phyloP scores from a whole-genome alignment of 2,888 invertebrate genomes.

The Drosophila monieri region DNA sequence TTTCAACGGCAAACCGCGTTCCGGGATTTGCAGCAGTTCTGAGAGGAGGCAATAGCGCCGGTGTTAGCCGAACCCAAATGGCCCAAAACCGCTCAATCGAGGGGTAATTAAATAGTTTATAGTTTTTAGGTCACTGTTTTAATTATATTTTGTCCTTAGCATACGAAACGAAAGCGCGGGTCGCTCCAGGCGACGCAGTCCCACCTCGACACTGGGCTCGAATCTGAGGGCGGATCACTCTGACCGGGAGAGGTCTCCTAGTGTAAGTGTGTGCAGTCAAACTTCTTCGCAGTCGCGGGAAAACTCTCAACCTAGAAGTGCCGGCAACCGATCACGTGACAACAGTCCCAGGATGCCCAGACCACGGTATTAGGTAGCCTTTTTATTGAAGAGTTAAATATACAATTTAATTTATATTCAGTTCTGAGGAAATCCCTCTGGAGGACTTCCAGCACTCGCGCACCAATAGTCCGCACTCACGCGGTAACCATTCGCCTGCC shows the following conservation, averaged over 20 bases:
- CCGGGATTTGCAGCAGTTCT: constrained; percentile 87
- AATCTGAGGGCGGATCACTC: constrained; percentile 52
- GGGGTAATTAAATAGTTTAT: constrained; percentile 64
- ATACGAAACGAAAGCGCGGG: constrained; percentile 78
- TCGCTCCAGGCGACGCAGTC: constrained; percentile 84
- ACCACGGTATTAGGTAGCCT: constrained; percentile 84
- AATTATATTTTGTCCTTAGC: constrained; percentile 43
- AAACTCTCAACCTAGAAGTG: constrained; percentile 78
- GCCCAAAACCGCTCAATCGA: constrained; percentile 82
- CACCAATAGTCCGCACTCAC: constrained; percentile 84
- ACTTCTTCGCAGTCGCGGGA: constrained; percentile 80
- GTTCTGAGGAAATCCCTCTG: constrained; percentile 91
- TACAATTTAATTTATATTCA: constrained; percentile 37
- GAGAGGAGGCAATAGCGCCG: constrained; percentile 83
- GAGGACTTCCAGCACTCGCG: constrained; percentile 89
- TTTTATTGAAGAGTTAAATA: not conserved
- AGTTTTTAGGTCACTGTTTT: not conserved
- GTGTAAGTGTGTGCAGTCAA: constrained; percentile 83
- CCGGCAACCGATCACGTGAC: constrained; percentile 86
- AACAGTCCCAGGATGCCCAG: constrained; percentile 89
- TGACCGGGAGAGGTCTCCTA: constrained; percentile 82
- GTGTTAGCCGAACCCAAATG: constrained; percentile 82
- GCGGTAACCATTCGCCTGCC: constrained; percentile 72
- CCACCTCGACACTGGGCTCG: constrained; percentile 84
- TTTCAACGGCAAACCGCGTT: constrained; percentile 84